phyloP scores from a whole-genome alignment of 1,140 invertebrate genomes.

The Cyclargus thomasi region DNA sequence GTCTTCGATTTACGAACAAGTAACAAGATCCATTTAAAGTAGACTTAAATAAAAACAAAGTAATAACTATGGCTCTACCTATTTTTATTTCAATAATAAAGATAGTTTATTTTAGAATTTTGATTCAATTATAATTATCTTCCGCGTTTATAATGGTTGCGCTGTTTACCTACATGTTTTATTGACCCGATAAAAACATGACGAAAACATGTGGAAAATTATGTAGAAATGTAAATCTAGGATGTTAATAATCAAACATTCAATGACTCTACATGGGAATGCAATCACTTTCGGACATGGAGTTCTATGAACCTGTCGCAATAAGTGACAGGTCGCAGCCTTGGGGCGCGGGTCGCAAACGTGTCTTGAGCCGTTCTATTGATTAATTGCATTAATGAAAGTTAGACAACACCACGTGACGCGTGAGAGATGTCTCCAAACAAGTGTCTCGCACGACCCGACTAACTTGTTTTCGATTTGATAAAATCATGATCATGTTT shows the following conservation, averaged over 20 bases:
- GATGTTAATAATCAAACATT: background rate
- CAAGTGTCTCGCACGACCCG: background rate
- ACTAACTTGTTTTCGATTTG: background rate
- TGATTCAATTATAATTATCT: background rate
- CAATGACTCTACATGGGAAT: background rate
- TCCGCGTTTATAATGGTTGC: background rate
- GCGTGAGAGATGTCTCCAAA: background rate
- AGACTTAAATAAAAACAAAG: background rate
- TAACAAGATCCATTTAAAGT: background rate
- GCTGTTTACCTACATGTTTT: background rate
- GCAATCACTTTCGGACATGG: background rate
- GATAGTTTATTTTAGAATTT: background rate
- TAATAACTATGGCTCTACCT: background rate
- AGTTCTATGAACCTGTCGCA: conserved; percentile 6
- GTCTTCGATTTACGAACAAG: background rate
- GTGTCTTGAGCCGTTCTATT: conserved; percentile 6
- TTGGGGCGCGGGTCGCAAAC: background rate
- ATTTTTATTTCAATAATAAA: background rate
- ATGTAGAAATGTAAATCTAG: background rate
- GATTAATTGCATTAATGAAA: conserved; percentile 1
- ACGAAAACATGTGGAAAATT: background rate
- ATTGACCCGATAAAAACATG: background rate
- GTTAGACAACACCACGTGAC: background rate
- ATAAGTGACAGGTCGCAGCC: background rate
- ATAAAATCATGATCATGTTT: background rate